A percentile compares a stretch with the other conserved stretches of the same genome.
These are phyloP conservation scores for Condylura cristata DNA, from an alignment of 2,113 vertebrate species.

Conservation along the genomic window DNA sequence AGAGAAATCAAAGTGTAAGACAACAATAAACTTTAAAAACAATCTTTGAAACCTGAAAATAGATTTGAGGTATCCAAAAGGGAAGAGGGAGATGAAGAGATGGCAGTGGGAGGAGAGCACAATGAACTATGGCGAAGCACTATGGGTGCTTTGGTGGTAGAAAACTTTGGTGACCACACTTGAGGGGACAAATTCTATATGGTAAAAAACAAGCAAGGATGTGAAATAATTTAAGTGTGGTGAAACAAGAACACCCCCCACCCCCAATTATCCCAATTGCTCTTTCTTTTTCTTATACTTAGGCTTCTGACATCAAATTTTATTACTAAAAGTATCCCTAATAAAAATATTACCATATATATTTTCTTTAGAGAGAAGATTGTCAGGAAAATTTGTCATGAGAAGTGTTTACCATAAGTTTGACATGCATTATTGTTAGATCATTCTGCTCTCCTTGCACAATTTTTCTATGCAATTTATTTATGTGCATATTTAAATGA, in stretches of 20 bases:
- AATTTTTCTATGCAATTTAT: slow-evolving; percentile 73
- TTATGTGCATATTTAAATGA: slow-evolving; percentile 77
- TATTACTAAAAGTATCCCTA: slow-evolving; percentile 47
- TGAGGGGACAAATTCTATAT: too few species aligned
- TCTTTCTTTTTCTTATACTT: not conserved
- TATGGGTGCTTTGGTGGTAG: too few species aligned
- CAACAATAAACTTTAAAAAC: too few species aligned
- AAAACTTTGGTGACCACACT: too few species aligned
- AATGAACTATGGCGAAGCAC: too few species aligned
- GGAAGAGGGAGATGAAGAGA: too few species aligned
- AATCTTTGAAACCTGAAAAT: too few species aligned
- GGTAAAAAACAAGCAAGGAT: too few species aligned
- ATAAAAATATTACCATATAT: slow-evolving; percentile 63
- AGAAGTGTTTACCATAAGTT: slow-evolving; percentile 66
- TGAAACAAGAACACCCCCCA: not conserved
- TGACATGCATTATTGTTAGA: slow-evolving; percentile 62
- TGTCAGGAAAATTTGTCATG: slow-evolving; percentile 66
- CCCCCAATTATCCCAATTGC: not conserved
- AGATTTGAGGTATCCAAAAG: too few species aligned
- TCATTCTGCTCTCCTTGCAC: slow-evolving; percentile 44
- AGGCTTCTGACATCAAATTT: slow-evolving; percentile 46
- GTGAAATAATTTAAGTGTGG: not conserved
- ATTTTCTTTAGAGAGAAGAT: slow-evolving; percentile 60
- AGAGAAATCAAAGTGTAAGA: too few species aligned
- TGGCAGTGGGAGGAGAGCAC: too few species aligned